Conservation (phyloP, 2,113 vertebrate species). For the Myrmophylax atrothorax region DNA sequence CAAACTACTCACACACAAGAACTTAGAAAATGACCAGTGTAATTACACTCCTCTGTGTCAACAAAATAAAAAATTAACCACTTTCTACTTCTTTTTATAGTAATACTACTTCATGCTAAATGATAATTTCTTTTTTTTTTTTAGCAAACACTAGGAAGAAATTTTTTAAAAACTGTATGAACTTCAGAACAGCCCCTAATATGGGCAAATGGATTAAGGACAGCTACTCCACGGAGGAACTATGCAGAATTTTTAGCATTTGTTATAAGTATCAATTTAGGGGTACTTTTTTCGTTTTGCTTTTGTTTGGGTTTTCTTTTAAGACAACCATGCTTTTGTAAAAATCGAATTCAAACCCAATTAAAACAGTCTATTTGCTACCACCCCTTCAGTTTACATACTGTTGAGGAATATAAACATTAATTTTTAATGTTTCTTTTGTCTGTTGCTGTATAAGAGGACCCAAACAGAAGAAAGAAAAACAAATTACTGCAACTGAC, state of each 20-base stretch:
- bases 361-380: neutral
- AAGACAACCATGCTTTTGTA: neutral
- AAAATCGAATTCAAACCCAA: neutral
- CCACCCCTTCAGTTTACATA: neutral
- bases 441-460: conserved; percentile 10
- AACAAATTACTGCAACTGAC: neutral
- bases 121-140: neutral
- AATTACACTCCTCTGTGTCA: neutral
- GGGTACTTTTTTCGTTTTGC: neutral
- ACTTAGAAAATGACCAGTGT: neutral
- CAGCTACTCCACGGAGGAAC: neutral
- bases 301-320: neutral
- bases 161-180: neutral
- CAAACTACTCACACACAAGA: neutral
- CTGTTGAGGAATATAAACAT: neutral
- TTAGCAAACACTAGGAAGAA: neutral
- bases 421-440: conserved; percentile 57
- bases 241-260: neutral
- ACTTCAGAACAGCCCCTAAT: neutral
- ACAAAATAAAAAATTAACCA: neutral
- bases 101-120: neutral
- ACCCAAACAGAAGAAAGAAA: neutral
- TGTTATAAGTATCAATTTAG: neutral
- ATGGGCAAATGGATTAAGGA: neutral
- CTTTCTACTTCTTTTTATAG: neutral